A percentile compares a stretch with the other conserved stretches of the same genome.
These are phyloP conservation scores for Gadopsis bispinosus DNA, from an alignment of 2,797 vertebrate genomes.

Conservation along the genomic window DNA sequence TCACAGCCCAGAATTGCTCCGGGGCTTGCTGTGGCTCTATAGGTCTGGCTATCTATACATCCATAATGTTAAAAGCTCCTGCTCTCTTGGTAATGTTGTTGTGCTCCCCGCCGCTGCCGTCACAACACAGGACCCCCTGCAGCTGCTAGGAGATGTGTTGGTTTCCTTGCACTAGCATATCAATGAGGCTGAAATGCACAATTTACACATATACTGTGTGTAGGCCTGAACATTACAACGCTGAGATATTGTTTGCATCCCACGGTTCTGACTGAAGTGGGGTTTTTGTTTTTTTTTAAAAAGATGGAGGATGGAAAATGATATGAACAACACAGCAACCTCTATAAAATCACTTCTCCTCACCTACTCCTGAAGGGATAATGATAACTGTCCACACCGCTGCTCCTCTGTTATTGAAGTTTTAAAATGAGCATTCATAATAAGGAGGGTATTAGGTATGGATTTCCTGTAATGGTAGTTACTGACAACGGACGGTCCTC, in stretches of 20 bases:
- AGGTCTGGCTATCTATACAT: slow-evolving; percentile 62
- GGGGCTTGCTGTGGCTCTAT: slow-evolving; percentile 42
- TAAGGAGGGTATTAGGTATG: slow-evolving; percentile 75
- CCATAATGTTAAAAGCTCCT: slow-evolving; percentile 51
- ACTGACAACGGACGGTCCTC: slow-evolving; percentile 60
- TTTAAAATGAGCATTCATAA: slow-evolving; percentile 71
- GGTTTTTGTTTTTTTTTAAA: not conserved
- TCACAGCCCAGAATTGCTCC: slow-evolving; percentile 67
- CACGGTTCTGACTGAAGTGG: not conserved
- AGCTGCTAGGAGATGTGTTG: slow-evolving; percentile 22
- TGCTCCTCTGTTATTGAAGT: slow-evolving; percentile 54
- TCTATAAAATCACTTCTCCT: slow-evolving; percentile 30
- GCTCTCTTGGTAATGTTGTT: slow-evolving; percentile 38
- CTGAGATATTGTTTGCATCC: slow-evolving; percentile 9
- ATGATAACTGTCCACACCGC: slow-evolving; percentile 24
- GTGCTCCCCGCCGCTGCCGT: slow-evolving; percentile 16
- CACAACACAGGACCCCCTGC: slow-evolving; percentile 32
- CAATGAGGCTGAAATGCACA: slow-evolving; percentile 20
- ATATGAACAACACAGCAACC: slow-evolving; percentile 19
- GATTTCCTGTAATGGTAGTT: slow-evolving; percentile 83
- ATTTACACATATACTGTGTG: not conserved
- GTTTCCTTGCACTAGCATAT: slow-evolving; percentile 18
- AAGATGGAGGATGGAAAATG: slow-evolving; percentile 30
- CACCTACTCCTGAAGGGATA: slow-evolving; percentile 28
- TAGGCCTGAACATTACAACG: not conserved